These are phyloP conservation scores for Halesus radiatus DNA, from an alignment of 1,140 invertebrate genomes.

Conservation along the genomic window DNA sequence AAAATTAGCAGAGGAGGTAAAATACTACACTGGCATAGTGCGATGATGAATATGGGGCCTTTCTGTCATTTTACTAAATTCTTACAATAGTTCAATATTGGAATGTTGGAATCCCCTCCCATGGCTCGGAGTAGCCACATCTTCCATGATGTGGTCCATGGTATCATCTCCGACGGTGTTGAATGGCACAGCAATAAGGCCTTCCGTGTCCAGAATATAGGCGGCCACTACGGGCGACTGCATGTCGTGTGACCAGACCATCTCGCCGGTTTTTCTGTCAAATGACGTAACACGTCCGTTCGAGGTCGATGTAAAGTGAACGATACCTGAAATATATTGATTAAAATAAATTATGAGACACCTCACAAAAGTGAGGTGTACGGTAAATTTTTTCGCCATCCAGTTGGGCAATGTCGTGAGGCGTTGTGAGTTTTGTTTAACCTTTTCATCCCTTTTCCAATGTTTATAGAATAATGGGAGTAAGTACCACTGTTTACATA, in stretches of 20 bases:
- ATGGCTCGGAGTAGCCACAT: conserved; percentile 73
- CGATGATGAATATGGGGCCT: too few relatives aligned
- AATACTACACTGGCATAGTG: too few relatives aligned
- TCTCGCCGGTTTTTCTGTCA: conserved; percentile 78
- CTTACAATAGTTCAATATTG: conserved; percentile 84
- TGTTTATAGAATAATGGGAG: too few relatives aligned
- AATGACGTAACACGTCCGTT: conserved; percentile 87
- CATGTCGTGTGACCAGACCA: conserved; percentile 90
- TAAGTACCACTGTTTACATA: too few relatives aligned
- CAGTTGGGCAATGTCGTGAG: too few relatives aligned
- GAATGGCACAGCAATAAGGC: conserved; percentile 89
- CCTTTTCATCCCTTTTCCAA: too few relatives aligned
- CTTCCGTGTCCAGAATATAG: conserved; percentile 85
- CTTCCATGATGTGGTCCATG: conserved; percentile 79
- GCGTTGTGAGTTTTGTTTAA: too few relatives aligned
- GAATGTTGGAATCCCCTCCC: conserved; percentile 71
- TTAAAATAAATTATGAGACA: not conserved
- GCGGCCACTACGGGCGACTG: conserved; percentile 92
- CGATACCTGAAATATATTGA: conserved; percentile 74
- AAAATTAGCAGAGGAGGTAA: too few relatives aligned
- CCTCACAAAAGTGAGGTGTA: too few relatives aligned
- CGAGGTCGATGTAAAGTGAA: conserved; percentile 92
- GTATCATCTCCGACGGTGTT: conserved; percentile 91
- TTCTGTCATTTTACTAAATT: not conserved
- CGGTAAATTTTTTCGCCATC: too few relatives aligned